A percentile compares a stretch with the other conserved stretches of the same genome.
Conservation (phyloP, 2,797 vertebrate species). For the Enoplosus armatus region DNA sequence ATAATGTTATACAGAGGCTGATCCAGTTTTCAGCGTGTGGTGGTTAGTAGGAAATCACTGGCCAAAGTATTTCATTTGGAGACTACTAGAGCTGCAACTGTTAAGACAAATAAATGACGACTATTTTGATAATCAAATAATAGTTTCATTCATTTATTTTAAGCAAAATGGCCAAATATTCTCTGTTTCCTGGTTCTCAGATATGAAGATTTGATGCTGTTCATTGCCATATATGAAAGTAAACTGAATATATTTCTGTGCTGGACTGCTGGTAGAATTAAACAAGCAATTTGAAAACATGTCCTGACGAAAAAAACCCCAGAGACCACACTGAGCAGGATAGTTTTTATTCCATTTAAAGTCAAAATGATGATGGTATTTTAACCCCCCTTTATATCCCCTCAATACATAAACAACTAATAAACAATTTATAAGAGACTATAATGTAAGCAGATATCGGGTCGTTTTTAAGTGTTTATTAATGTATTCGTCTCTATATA, state of each 20-base stretch:
- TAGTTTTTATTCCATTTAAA: constrained; percentile 4
- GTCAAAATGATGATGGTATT: not conserved
- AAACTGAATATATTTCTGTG: not conserved
- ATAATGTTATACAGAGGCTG: constrained; percentile 72
- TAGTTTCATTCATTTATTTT: not conserved
- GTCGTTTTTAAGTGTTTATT: not conserved
- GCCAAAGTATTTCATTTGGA: constrained; percentile 1
- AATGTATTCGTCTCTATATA: not conserved
- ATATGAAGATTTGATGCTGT: not conserved
- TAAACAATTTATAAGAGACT: not conserved
- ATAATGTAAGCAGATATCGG: not conserved
- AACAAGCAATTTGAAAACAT: not conserved
- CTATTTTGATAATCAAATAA: not conserved
- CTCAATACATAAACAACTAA: not conserved
- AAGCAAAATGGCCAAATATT: not conserved
- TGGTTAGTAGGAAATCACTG: constrained; percentile 37
- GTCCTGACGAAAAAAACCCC: not conserved
- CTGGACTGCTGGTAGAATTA: not conserved
- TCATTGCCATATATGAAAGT: not conserved
- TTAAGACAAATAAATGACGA: not conserved
- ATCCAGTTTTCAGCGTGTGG: constrained; percentile 41
- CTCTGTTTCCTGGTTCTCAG: not conserved
- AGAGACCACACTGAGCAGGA: not conserved
- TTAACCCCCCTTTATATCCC: not conserved
- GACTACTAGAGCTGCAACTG: not conserved